Base-by-base conservation (phyloP, 1,140 invertebrate species). In the Bombus consobrinus region DNA sequence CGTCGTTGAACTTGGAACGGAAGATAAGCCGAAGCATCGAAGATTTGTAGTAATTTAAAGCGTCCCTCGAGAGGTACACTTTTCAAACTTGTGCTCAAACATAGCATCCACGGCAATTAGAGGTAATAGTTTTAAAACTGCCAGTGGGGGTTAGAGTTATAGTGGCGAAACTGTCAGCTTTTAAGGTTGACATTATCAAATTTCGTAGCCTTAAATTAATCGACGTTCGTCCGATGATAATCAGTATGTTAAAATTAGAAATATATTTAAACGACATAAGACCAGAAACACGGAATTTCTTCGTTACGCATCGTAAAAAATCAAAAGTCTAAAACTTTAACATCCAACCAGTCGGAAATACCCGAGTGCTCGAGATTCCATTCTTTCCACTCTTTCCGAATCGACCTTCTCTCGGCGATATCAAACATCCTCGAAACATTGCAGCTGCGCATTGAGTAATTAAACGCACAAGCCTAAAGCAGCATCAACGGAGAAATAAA, bases 1-100 rank as follows among this genome's bases (percentile, higher is more conserved):
- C 62, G 73, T 82, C 62, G 87, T 74, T 81, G 68, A 75, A 68
- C 77, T 59, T 39, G 64, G 71, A 79, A 81, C 43, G 71, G 32
- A 32, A 89, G 88, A 89, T 89, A 89, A 89, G 88, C 74, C 74
- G 75, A 59, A 68, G 43, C 84, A 81, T 89, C 79, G 75, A 68
- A 79, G 64, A 89, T 89, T 85, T 57, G 57, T 79, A 72, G 68
- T 73, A 47, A 85, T 80, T 80, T 72, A 47, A 71, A 64, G 6
- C 41, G 28, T 69, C 82, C 59, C 75, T 3, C 15, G 39, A 32
- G 53, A 47, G 4, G 9, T 10, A 71, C 9, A 34, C 25, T 71
- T 57, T 53, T 79, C 53, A 28, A 18, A 43, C 25, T 79, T 32
- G 18, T 53, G 12, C 39, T 37, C 39, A 39, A 69, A 78, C 59